Conservation (phyloP, 2,797 vertebrate species). For the Taeniopygia guttata region DNA sequence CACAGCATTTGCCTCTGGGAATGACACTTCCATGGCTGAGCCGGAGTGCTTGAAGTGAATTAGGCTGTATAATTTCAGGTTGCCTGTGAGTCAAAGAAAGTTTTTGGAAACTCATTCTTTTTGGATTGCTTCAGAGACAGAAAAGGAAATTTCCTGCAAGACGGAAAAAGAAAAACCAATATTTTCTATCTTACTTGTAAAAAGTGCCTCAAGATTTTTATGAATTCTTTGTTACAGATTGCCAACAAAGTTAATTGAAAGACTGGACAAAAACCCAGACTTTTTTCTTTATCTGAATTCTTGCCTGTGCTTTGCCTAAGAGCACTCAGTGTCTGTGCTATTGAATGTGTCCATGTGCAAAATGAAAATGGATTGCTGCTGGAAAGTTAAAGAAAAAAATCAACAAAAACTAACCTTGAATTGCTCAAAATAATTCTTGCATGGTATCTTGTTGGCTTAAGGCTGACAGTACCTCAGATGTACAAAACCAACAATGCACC, state of each 20-base stretch:
- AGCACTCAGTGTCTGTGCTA: neutral
- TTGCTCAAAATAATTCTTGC: neutral
- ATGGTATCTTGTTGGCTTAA: neutral
- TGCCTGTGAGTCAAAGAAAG: slow-evolving; percentile 33
- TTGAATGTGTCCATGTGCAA: neutral
- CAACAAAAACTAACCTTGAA: neutral
- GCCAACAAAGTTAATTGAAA: slow-evolving; percentile 38
- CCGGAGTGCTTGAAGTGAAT: slow-evolving; percentile 41
- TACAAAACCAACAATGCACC: neutral
- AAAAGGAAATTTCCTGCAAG: neutral
- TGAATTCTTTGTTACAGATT: neutral
- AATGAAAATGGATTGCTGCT: slow-evolving; percentile 23
- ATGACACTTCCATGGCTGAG: neutral
- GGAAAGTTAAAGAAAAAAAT: neutral
- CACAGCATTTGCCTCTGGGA: neutral
- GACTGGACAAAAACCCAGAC: neutral
- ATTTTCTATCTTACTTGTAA: slow-evolving; percentile 17
- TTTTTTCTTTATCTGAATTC: neutral
- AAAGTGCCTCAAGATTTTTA: slow-evolving; percentile 21
- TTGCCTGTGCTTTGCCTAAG: slow-evolving; percentile 28
- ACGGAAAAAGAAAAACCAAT: neutral
- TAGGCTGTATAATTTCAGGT: slow-evolving; percentile 54
- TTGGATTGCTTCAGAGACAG: slow-evolving; percentile 38
- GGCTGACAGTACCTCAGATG: neutral
- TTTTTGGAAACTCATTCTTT: slow-evolving; percentile 3